Base-by-base conservation (phyloP, 2,888 invertebrate genomes). In the Ecliptopera silaceata region DNA sequence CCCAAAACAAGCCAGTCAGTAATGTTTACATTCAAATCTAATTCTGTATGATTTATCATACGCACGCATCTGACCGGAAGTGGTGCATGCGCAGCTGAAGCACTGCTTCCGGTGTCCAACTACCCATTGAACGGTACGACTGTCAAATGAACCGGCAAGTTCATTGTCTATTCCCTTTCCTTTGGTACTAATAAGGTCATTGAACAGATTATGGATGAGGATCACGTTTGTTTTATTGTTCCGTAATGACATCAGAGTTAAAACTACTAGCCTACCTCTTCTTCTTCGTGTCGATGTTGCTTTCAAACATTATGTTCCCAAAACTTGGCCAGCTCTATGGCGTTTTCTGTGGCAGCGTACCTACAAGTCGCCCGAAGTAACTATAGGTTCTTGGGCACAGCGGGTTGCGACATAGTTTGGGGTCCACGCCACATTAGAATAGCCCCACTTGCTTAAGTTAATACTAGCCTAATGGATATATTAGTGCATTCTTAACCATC, bases 21-120 rank as follows among this genome's bases (percentile, higher is more conserved):
- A 69, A 65, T 71, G 71, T 75, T 74, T 73, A 73, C 66, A 67
- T 65, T 67, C 63, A 62, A 77, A 71, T 75, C 72, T 76, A 78
- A 79, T 76, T 77, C 75, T 69, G 75, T 66, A 75, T 72, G 71
- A 76, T 78, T 77, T 80, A 82, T 84, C 79, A 76, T 66, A 73
- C 76, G 76, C 82, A 82, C 79, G 84, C 81, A 77, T 80, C 71
- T 81, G 83, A 85, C 87, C 85, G 88, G 88, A 88, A 85, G 80
- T 68, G 71, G 79, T 75, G 78, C 73, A 75, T 73, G 77, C 77
- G 79, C 82, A 76, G 74, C 75, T 74, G 80, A 77, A 77, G 76
- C 75, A 73, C 71, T 71, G 69, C 75, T 82, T 87, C 87, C 87
- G 82, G 70, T 78, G 74, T 77, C 81, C 81, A 80, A 84, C 75